Base-by-base conservation (phyloP, 1,140 invertebrate species). In the Zaprionus ghesquierei region DNA sequence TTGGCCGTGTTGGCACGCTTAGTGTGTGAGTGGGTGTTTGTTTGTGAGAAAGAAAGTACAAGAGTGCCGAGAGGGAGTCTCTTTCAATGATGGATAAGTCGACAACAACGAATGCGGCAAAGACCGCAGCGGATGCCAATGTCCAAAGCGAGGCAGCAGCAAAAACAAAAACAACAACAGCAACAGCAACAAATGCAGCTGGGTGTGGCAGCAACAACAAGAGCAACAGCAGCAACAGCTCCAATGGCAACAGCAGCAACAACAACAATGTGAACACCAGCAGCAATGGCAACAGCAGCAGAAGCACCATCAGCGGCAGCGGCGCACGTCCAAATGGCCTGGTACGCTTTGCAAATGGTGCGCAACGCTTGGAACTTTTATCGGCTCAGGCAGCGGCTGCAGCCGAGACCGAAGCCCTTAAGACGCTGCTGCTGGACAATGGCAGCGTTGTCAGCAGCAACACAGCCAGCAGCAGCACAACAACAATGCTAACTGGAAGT, bases 81-180 rank as follows among this genome's bases (percentile, higher is more conserved):
- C 35, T 38, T 27, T 12, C 10, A 51, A 63, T 53, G 22, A 89
- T 89, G 84, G 85, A 84, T 80, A 89, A 89, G 64, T 89, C 84
- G 61, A 87, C 84, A 63, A 72, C 77, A 68, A 75, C 82, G 53
- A 82, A 89, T 60, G 66, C 84, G 69, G 79, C 79, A 33, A 78
- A 73, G 56, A 41, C 63, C 55, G 8, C 75, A 73, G 51, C 70
- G 61, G 68, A 62, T 58, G 44, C 41, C 38, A 59, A 61, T 69
- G 76, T n/a, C n/a, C 41, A 22, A 22, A 60, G 76, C 61, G 75
- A 75, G 65, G 66, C 72, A 72, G 31, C 33, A 75, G 1, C 60
- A n/a, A n/a, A n/a, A n/a, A n/a, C n/a, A n/a, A n/a, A n/a, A n/a
- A n/a, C n/a, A n/a, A n/a, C n/a, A n/a, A n/a, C n/a, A 64, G 12